Conservation (phyloP, 2,888 invertebrate species). For the Alviniconcha strummeri region DNA sequence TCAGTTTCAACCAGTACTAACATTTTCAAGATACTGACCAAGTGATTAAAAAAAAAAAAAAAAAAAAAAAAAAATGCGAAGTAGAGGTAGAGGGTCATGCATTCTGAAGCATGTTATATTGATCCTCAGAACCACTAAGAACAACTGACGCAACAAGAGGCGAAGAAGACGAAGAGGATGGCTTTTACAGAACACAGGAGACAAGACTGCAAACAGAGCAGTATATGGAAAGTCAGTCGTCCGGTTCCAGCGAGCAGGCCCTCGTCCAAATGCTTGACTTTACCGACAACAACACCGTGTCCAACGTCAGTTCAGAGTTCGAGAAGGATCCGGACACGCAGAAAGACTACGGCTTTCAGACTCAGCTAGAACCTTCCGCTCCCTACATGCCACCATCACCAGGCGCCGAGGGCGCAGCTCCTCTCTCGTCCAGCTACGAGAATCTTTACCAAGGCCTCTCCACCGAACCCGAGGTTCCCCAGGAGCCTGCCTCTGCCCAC, state of each 20-base stretch:
- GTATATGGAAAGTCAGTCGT: slow-evolving; percentile 43
- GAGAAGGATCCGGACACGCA: slow-evolving; percentile 25
- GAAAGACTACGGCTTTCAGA: slow-evolving; percentile 11
- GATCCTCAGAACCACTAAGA: slow-evolving; percentile 16
- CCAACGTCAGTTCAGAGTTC: slow-evolving; percentile 51
- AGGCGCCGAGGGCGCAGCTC: neutral
- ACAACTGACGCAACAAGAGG: neutral
- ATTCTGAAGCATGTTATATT: neutral
- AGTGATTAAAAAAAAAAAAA: no score
- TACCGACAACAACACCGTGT: slow-evolving; percentile 60
- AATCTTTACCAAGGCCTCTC: slow-evolving; percentile 60
- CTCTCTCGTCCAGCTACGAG: slow-evolving; percentile 59
- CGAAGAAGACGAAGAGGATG: slow-evolving; percentile 24
- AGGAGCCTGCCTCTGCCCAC: slow-evolving; percentile 53
- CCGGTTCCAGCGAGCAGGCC: slow-evolving; percentile 58
- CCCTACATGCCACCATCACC: slow-evolving; percentile 34
- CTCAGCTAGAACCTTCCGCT: slow-evolving; percentile 30
- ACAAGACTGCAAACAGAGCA: slow-evolving; percentile 37
- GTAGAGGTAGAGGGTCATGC: no score
- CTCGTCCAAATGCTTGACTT: slow-evolving; percentile 68
- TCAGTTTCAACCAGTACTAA: no score
- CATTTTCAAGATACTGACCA: no score
- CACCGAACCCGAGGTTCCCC: slow-evolving; percentile 52
- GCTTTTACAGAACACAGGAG: slow-evolving; percentile 14
- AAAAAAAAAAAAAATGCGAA: no score